phyloP scores from a whole-genome alignment of 1,140 invertebrate species.

The Bradynema listronoti region DNA sequence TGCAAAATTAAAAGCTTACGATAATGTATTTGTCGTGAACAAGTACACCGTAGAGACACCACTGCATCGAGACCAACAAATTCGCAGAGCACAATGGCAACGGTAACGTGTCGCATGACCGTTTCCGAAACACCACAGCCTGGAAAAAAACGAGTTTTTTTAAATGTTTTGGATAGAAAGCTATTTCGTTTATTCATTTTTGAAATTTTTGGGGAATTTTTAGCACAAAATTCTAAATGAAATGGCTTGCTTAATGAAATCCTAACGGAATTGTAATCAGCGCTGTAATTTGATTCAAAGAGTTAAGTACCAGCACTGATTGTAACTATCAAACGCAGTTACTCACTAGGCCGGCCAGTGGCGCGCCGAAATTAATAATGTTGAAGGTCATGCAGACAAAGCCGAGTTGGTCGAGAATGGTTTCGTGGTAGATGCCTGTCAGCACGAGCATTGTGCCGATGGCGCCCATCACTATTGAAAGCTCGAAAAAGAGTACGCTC shows the following conservation, averaged over 20 bases:
- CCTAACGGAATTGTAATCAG: no score
- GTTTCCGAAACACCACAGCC: conserved; percentile 43
- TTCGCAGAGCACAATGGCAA: conserved; percentile 55
- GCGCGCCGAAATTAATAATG: conserved; percentile 56
- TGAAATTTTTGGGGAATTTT: conserved; percentile 8
- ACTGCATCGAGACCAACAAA: conserved; percentile 52
- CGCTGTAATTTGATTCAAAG: no score
- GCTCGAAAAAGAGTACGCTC: conserved; percentile 24
- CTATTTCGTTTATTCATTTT: no score
- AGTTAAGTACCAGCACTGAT: background rate
- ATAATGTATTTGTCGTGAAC: conserved; percentile 53
- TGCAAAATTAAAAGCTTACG: conserved; percentile 25
- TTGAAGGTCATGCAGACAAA: conserved; percentile 56
- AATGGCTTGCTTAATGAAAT: no score
- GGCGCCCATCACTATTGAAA: conserved; percentile 20
- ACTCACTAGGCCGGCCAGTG: conserved; percentile 46
- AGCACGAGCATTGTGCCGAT: conserved; percentile 35
- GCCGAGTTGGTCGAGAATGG: conserved; percentile 31
- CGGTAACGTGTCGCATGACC: conserved; percentile 44
- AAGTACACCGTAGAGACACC: conserved; percentile 54
- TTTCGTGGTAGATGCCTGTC: conserved; percentile 39
- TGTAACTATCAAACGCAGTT: background rate
- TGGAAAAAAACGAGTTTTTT: conserved; percentile 23
- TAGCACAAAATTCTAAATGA: background rate
- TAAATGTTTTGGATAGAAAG: no score